Evolutionary conservation across 1,140 invertebrate genomes (phyloP), one percentile per base, ranked within the genome.

Genomic region (Daktulosphaira vitifoliae): DNA sequence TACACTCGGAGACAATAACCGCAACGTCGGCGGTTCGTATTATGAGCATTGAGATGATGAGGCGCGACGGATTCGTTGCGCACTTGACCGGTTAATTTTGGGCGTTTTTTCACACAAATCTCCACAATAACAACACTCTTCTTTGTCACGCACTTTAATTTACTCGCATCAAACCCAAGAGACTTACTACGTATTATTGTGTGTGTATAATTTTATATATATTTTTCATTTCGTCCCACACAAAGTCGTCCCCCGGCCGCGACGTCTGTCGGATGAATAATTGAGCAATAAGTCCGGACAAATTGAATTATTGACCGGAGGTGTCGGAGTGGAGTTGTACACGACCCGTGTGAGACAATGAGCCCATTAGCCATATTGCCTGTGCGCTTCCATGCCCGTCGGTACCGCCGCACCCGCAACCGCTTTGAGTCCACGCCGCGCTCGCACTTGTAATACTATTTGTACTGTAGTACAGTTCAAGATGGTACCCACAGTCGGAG

Each of bases 71-170:
- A 4, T 53, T 7, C 18, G 6, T 25, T 53, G 51, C 18, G 29
- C 51, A 53, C 51, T 53, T 53, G 51, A 53, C 51, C 51, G 29
- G 29, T 53, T 53, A 53, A 53, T 53, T 53, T 53, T 53, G 51
- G 51, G 33, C 51, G 33, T 53, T 53, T 53, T 53, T 53, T 53
- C 51, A 39, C 51, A 53, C 51, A 53, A 53, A 53, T 53, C 51
- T 53, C 51, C n/a, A n/a, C n/a, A n/a, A n/a, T n/a, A n/a, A n/a
- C n/a, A n/a, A n/a, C n/a, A n/a, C n/a, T n/a, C n/a, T n/a, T n/a
- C n/a, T n/a, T n/a, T n/a, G n/a, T 11, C 29, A 33, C 5, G 5
- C 29, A 33, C 5, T 33, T 33, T 33, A 33, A 33, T 33, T 33
- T 11, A 11, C 11, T 11, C 29, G 29, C 29, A 33, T 33, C 11